Evolutionary conservation across 2,113 vertebrate genomes (phyloP), one percentile per base, ranked within the genome.

Genomic region (Perca schrenkii): DNA sequence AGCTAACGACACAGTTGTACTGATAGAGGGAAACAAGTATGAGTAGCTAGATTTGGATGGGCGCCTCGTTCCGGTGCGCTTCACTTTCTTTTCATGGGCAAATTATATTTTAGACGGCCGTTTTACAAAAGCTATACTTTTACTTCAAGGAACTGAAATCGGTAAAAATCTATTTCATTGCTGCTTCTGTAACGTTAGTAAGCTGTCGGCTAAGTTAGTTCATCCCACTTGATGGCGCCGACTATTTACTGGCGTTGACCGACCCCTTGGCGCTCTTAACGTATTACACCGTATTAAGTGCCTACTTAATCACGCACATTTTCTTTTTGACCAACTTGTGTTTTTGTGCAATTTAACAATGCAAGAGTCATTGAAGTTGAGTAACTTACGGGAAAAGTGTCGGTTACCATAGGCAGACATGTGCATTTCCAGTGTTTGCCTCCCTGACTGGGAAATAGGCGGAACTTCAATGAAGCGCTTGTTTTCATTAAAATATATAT

Each of bases 151-250:
- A 21, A 53, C 11, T 53, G 47, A 0, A 53, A 14, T 6, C 15
- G 0, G 46, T 52, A 19, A 7, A 21, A 52, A 31, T 50, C 12
- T 17, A 4, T 49, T 56, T 53, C n/a, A 31, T 46, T 52, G 62
- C 75, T 76, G 40, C 34, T 72, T 86, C 85, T 88, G 79, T 87
- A 43, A 43, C 40, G 40, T 43, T 43, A 90, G 90, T 86, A 87
- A 82, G 79, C 89, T 83, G 31, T 73, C 75, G 84, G 89, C 87
- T 92, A 93, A 90, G 87, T 78, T 79, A 74, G 83, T 83, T 89
- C 79, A 50, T 77, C 82, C 82, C 82, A 88, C 73, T 81, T 84
- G 83, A 89, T 93, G 93, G 92, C 90, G 90, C 91, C 87, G 90
- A 91, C 87, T 92, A 92, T 75, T 87, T 90, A 65, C 83, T 92